These are phyloP conservation scores for Jacana jacana DNA, from an alignment of 2,113 vertebrate species.

Conservation along the genomic window DNA sequence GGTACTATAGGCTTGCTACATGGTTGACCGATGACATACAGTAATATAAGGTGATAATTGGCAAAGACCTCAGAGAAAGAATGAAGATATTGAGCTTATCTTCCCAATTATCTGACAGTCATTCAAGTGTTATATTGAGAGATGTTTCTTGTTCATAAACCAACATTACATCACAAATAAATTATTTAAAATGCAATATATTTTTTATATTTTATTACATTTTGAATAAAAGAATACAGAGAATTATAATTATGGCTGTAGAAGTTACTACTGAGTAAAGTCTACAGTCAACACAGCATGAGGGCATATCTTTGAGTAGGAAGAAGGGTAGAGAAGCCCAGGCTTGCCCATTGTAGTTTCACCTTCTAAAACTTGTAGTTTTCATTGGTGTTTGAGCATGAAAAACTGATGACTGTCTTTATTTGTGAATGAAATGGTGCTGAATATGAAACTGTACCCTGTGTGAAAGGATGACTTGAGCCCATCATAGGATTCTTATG, in stretches of 20 bases:
- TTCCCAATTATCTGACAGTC: not conserved
- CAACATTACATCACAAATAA: not conserved
- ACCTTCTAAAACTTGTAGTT: not conserved
- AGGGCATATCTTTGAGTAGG: not conserved
- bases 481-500: not conserved
- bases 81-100: not conserved
- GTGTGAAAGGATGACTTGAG: not conserved
- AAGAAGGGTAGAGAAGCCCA: not conserved
- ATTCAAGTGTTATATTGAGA: not conserved
- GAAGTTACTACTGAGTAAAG: not conserved
- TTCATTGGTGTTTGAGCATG: not conserved
- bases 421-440: not conserved
- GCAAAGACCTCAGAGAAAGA: not conserved
- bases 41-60: not conserved
- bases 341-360: not conserved
- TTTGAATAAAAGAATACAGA: not conserved
- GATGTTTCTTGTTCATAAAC: not conserved
- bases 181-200: not conserved
- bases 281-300: not conserved
- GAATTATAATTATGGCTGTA: not conserved
- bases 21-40: not conserved
- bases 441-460: too few relatives aligned
- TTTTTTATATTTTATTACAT: not conserved
- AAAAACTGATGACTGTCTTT: not conserved
- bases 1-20: not conserved